phyloP scores from a whole-genome alignment of 2,888 invertebrate genomes.

The Cheilosia grossa region DNA sequence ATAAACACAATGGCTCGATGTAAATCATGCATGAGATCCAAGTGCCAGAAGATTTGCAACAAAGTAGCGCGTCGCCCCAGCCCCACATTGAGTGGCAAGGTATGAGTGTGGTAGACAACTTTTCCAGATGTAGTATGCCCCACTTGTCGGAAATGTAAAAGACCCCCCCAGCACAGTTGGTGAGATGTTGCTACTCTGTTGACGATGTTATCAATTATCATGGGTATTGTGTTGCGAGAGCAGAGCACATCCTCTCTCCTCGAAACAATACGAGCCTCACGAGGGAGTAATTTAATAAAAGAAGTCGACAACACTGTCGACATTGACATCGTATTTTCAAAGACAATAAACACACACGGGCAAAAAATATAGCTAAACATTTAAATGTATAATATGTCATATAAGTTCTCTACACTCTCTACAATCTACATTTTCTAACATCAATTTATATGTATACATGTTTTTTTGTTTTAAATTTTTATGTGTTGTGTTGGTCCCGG shows the following conservation, averaged over 20 bases:
- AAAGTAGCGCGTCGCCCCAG: constrained; percentile 6
- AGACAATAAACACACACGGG: neutral
- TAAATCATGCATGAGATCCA: constrained; percentile 55
- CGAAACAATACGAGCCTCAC: constrained; percentile 1
- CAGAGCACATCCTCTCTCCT: neutral
- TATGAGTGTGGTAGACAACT: constrained; percentile 27
- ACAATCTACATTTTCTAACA: constrained; percentile 25
- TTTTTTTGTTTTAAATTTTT: constrained; percentile 10
- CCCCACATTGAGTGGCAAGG: neutral
- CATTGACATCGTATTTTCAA: neutral
- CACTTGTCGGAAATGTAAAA: constrained; percentile 16
- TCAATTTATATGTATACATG: constrained; percentile 42
- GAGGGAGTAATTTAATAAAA: constrained; percentile 54
- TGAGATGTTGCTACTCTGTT: constrained; percentile 12
- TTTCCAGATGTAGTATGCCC: constrained; percentile 6
- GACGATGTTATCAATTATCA: neutral
- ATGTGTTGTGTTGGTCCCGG: constrained; percentile 59
- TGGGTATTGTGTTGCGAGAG: neutral
- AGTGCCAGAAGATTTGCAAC: constrained; percentile 46
- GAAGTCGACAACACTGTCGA: constrained; percentile 30
- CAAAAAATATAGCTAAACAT: constrained; percentile 57
- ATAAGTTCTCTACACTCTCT: constrained; percentile 42
- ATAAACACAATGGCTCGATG: constrained; percentile 44
- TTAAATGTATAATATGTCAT: constrained; percentile 61
- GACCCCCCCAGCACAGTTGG: neutral